Conservation (phyloP, 2,888 invertebrate genomes). For the Gasteruption jaculator region DNA sequence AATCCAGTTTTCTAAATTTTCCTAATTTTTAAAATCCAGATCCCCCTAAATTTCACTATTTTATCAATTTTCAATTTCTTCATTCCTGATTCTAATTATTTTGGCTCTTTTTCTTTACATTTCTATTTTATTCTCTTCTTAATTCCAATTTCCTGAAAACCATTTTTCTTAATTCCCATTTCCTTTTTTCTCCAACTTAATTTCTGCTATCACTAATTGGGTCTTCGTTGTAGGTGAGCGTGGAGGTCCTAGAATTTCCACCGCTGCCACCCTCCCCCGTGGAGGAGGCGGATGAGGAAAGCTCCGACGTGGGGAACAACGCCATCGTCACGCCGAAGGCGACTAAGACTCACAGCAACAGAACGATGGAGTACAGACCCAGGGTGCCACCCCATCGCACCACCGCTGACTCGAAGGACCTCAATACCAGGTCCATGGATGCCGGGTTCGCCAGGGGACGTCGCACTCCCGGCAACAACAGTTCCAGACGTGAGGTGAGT, state of each 20-base stretch:
- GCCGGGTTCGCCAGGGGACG: slow-evolving; percentile 61
- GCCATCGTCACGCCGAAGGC: slow-evolving; percentile 29
- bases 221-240: slow-evolving; percentile 53
- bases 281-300: slow-evolving; percentile 73
- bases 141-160: too few relatives aligned
- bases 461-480: slow-evolving; percentile 40
- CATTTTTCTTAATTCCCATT: too few relatives aligned
- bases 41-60: too few relatives aligned
- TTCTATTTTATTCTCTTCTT: too few relatives aligned
- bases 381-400: slow-evolving; percentile 73
- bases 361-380: slow-evolving; percentile 54
- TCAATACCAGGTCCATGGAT: slow-evolving; percentile 84
- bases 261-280: slow-evolving; percentile 81
- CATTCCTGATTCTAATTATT: too few relatives aligned
- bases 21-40: too few relatives aligned
- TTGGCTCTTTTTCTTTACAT: too few relatives aligned
- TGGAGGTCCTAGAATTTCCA: slow-evolving; percentile 70
- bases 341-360: slow-evolving; percentile 33
- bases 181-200: too few relatives aligned
- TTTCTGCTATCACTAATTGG: too few relatives aligned
- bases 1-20: too few relatives aligned
- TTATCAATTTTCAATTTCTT: too few relatives aligned
- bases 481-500: slow-evolving; percentile 50
- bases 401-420: slow-evolving; percentile 46
- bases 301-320: slow-evolving; percentile 58